Base-by-base conservation (phyloP, 2,113 vertebrate species). In the Reinhardtius hippoglossoides region DNA sequence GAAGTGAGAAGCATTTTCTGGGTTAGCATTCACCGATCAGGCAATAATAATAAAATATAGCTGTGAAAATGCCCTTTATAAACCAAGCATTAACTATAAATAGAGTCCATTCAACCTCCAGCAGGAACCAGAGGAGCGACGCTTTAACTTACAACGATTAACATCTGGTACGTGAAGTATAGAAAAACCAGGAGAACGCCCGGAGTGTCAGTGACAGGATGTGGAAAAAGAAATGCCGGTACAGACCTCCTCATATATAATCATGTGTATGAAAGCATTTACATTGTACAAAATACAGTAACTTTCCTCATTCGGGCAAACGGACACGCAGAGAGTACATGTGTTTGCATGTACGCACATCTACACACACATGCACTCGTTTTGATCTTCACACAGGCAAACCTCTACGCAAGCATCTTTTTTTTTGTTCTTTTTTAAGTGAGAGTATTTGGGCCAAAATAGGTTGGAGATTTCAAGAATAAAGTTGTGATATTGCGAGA, bases 31-130 rank as follows among this genome's bases (percentile, higher is more conserved):
- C 86, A 85, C 86, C 71, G 1, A 85, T 88, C 83, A 81, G 89
- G 90, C 88, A 87, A 86, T 77, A 75, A 86, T 89, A 87, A 91
- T 83, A 83, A 91, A 92, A 92, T 88, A 91, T 80, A 93, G 84
- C 75, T 88, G 76, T 92, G 87, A 82, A 84, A 93, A 93, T 88
- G 92, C 86, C 89, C 91, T 87, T 86, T 87, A 90, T 64, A 88
- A 91, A 91, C 85, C 86, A 87, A 90, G 87, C 88, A 84, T 77
- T 58, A 70, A 88, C 80, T 91, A 90, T 91, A 92, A 92, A 92
- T 92, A 89, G 74, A 72, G 46, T 87, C 75, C 20, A 35, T 63
- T 71, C 42, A 84, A 55, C 54, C 74, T 69, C 67, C 0, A 18
- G 35, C 26, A 57, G 58, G 58, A 76, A 63, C 64, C 42, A 54